Evolutionary conservation across 2,888 invertebrate species (phyloP), one percentile per base, ranked within the genome.

Genomic region (Eristalis pertinax): DNA sequence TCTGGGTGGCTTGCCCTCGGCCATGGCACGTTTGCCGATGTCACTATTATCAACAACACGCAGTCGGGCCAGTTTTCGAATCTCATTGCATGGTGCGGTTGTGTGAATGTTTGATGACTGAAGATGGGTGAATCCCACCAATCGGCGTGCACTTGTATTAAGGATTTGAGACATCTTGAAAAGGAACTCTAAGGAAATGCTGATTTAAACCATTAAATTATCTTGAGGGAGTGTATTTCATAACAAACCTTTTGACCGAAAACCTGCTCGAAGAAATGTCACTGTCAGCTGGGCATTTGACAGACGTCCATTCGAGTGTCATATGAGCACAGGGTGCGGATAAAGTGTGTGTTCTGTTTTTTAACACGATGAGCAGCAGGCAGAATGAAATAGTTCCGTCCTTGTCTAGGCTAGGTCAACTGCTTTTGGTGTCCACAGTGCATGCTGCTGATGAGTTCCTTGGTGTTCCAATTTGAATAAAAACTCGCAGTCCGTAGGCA

Each of bases 11-110:
- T 97, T 97, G 65, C 99, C 99, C 92, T 98, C 97, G 1, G 97
- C 95, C 97, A 98, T 98, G 1, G 99, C 99, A 91, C 97, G 95
- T 92, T 97, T 98, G 43, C 99, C 99, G 84, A 99, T 95, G 89
- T 97, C 96, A 76, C 98, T 98, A 93, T 99, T 99, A 93, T 99
- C 99, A 2, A 99, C 99, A 7, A 99, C 98, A 90, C 98, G 94
- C 19, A 99, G 93, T 68, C 98, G 94, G 1, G 97, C 95, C 89
- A 97, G 91, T 91, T 96, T 95, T 58, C 95, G 95, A 67, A 97
- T 96, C 93, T 97, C 96, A 91, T 93, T 94, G 89, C 94, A 93
- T 75, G 93, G 91, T 5, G 94, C 89, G 0, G 96, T 94, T 11
- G 95, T 95, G 90, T 96, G 96, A 77, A 96, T 29, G 10, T 60